Evolutionary conservation across 2,113 vertebrate species (phyloP), one percentile per base, ranked within the genome.

Genomic region (Tyrannus savana): DNA sequence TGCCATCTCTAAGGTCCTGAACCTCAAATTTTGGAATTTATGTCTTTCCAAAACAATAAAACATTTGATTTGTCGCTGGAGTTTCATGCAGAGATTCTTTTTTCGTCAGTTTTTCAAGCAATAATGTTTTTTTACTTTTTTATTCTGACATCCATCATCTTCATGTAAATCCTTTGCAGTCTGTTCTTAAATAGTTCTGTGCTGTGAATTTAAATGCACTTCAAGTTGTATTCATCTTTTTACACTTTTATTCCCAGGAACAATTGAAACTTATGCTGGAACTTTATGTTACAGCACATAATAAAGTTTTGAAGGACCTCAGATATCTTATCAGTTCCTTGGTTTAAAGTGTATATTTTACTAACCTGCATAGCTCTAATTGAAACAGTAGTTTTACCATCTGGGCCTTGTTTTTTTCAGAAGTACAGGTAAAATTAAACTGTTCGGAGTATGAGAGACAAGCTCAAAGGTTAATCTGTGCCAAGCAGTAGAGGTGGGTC

Each of bases 1-100:
- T 97, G 71, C 12, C 60, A 93, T 81, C 46, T 97, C 59, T 63
- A 93, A 94, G 90, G 71, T 96, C 84, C 84, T 92, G 55, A 97
- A 93, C 73, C 74, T 93, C 73, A 90, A 90, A 96, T 91, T 95
- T 59, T 67, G 23, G 30, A 96, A 95, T 90, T 92, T 85, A 86
- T 88, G 47, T 19, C 87, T 89, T 95, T 97, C 50, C 79, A 52
- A 96, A 97, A 92, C 67, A 89, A 90, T 93, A 96, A 96, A 93
- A 58, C 14, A 4, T 91, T 96, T 74, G 31, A 46, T 93, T 96
- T 95, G 84, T 91, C 44, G 13, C n/a, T 95, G n/a, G 12, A 37
- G 67, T 75, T 95, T 64, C 44, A 74, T 63, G 30, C 13, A 91
- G 42, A 80, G 9, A 39, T 47, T 79, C 37, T 82, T 95, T 68